A percentile compares a stretch with the other conserved stretches of the same genome.
phyloP scores from a whole-genome alignment of 2,113 vertebrate species.

The Callopanchax toddi region DNA sequence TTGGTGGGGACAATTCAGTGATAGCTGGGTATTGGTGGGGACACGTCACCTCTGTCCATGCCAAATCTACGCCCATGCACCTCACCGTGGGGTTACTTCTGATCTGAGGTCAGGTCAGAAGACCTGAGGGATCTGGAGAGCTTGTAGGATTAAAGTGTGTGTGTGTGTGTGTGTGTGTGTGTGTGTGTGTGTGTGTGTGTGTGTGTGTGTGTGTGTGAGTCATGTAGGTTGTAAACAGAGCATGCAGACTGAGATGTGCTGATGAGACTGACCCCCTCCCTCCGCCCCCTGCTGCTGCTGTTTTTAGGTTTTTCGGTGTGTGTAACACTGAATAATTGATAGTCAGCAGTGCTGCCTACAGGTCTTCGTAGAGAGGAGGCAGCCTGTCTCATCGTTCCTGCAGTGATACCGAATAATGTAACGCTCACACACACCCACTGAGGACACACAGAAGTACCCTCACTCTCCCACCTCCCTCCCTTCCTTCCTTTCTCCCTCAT shows the following conservation, averaged over 20 bases:
- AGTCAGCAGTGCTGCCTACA: slow-evolving; percentile 59
- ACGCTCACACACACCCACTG: slow-evolving; percentile 56
- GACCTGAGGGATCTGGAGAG: too few species aligned
- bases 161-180: too few species aligned
- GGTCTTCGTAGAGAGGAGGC: slow-evolving; percentile 57
- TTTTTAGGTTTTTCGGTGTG: slow-evolving; percentile 44
- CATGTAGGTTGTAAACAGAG: not conserved
- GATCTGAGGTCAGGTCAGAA: too few species aligned
- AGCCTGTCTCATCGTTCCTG: slow-evolving; percentile 55
- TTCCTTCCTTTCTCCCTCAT: not conserved
- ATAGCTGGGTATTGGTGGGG: too few species aligned
- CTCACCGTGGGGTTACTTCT: too few species aligned
- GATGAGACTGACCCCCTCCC: not conserved
- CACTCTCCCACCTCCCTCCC: slow-evolving; percentile 28
- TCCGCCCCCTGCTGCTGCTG: slow-evolving; percentile 11
- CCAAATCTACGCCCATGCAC: too few species aligned
- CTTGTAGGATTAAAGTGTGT: too few species aligned
- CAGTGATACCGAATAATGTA: slow-evolving; percentile 62
- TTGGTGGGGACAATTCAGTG: too few species aligned
- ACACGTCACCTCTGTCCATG: too few species aligned
- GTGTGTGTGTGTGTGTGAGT: not conserved
- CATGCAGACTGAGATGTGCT: not conserved
- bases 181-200: not conserved
- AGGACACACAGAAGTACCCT: slow-evolving; percentile 50
- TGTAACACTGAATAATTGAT: slow-evolving; percentile 76